Conservation (phyloP, 2,113 vertebrate genomes). For the Acanthochromis polyacanthus region DNA sequence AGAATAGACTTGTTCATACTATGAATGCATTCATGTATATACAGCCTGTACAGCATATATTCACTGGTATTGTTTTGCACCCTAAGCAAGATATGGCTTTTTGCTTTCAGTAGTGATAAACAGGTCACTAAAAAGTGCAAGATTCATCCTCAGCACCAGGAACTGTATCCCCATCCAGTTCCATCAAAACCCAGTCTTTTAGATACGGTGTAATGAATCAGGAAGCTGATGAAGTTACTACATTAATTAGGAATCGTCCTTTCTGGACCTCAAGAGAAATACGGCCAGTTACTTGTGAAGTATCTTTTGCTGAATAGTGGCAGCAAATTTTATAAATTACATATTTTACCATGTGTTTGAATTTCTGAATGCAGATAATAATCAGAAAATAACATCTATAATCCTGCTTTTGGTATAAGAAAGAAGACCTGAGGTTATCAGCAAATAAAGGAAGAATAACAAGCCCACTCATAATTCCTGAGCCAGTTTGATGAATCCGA, state of each 20-base stretch:
- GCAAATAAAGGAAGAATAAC: conserved; percentile 28
- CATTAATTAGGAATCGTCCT: background rate
- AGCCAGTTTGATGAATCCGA: conserved; percentile 52
- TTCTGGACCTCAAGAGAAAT: too few species aligned
- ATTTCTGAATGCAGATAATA: background rate
- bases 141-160: fast-evolving
- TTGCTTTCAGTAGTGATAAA: background rate
- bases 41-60: background rate
- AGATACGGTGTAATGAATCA: too few species aligned
- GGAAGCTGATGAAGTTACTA: background rate
- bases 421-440: background rate
- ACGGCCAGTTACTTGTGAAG: background rate
- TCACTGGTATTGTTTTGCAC: background rate
- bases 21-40: background rate
- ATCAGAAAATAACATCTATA: background rate
- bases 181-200: too few species aligned
- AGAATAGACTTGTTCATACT: background rate
- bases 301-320: background rate
- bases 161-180: background rate
- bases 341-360: background rate
- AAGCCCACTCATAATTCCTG: conserved; percentile 36
- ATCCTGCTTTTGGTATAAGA: background rate
- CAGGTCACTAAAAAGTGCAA: background rate
- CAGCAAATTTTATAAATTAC: background rate
- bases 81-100: background rate